phyloP scores from a whole-genome alignment of 1,140 invertebrate genomes.

The Camponotus pennsylvanicus region DNA sequence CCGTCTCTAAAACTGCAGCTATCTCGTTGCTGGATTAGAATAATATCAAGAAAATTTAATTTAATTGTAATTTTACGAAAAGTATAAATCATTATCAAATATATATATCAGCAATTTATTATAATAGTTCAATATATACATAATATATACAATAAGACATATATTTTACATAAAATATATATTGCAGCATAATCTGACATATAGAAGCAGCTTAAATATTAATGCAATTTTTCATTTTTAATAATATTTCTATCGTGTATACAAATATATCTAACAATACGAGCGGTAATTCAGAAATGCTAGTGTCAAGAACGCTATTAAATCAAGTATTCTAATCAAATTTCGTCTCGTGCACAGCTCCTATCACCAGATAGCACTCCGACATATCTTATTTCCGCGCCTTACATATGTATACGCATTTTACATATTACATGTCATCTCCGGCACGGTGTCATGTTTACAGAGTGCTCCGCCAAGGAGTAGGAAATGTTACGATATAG shows the following conservation, averaged over 20 bases:
- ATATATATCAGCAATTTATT: neutral
- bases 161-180: slow-evolving; percentile 2
- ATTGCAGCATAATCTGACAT: neutral
- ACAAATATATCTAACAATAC: neutral
- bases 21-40: slow-evolving; percentile 46
- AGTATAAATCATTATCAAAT: neutral
- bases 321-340: slow-evolving; percentile 41
- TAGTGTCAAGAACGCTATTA: slow-evolving; percentile 9
- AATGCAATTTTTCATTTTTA: slow-evolving; percentile 12
- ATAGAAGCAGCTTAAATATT: neutral
- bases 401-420: slow-evolving; percentile 64
- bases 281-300: neutral
- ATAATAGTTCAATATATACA: neutral
- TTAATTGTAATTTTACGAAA: neutral
- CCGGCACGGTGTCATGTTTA: slow-evolving; percentile 53
- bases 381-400: slow-evolving; percentile 59
- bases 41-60: slow-evolving; percentile 32
- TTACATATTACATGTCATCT: slow-evolving; percentile 51
- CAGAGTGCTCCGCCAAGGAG: slow-evolving; percentile 47
- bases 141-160: neutral
- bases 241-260: neutral
- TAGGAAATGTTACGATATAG: slow-evolving; percentile 53
- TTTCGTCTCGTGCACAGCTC: neutral
- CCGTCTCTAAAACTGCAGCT: slow-evolving; percentile 34
- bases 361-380: slow-evolving; percentile 23